These are phyloP conservation scores for Arctia plantaginis DNA, from an alignment of 2,888 invertebrate species.

Conservation along the genomic window DNA sequence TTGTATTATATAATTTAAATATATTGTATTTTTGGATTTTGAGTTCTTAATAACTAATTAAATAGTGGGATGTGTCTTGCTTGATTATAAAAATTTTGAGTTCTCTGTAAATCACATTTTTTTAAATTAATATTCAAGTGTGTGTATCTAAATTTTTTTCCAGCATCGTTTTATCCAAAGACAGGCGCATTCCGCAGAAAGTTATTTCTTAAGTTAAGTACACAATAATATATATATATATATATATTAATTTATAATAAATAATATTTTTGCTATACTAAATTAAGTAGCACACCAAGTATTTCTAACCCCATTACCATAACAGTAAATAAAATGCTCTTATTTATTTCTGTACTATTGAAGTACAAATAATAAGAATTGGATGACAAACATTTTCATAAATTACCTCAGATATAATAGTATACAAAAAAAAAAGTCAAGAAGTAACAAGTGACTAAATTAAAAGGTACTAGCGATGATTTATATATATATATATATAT, in stretches of 20 bases:
- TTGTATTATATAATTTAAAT: not conserved
- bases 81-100: not conserved
- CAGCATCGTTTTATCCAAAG: too few relatives aligned
- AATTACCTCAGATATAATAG: too few relatives aligned
- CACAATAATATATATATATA: not conserved
- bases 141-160: too few relatives aligned
- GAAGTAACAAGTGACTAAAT: too few relatives aligned
- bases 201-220: not conserved
- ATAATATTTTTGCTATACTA: not conserved
- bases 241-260: too few relatives aligned
- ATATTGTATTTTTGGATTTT: not conserved
- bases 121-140: not conserved
- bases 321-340: not conserved
- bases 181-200: too few relatives aligned
- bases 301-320: not conserved
- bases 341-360: too few relatives aligned
- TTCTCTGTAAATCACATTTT: not conserved
- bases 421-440: too few relatives aligned
- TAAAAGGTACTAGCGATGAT: too few relatives aligned
- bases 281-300: not conserved
- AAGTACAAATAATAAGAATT: too few relatives aligned
- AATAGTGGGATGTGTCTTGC: not conserved
- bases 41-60: not conserved
- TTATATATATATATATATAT: too few relatives aligned
- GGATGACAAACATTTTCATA: too few relatives aligned